These are phyloP conservation scores for Epinotia nisella DNA, from an alignment of 2,888 invertebrate species.

Conservation along the genomic window DNA sequence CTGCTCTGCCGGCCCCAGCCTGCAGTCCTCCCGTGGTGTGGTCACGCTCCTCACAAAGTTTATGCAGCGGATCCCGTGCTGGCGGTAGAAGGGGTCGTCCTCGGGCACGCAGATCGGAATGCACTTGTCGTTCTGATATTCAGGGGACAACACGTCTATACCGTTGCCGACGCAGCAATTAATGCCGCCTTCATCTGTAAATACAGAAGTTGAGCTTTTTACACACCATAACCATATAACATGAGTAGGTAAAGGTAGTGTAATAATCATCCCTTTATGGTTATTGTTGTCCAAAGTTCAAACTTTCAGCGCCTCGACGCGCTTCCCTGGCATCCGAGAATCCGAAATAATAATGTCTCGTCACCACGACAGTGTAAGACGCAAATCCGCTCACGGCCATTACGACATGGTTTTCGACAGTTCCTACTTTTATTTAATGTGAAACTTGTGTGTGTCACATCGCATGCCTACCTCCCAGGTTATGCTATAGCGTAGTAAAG, in stretches of 20 bases:
- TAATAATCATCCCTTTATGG: too few relatives aligned
- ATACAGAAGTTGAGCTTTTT: too few relatives aligned
- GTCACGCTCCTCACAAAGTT: slow-evolving; percentile 86
- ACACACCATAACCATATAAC: neutral
- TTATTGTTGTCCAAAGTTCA: too few relatives aligned
- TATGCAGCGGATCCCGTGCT: slow-evolving; percentile 81
- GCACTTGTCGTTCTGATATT: slow-evolving; percentile 84
- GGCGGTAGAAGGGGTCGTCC: slow-evolving; percentile 81
- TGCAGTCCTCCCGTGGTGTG: slow-evolving; percentile 82
- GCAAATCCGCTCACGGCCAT: too few relatives aligned
- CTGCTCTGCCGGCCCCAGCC: slow-evolving; percentile 85
- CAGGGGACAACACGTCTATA: slow-evolving; percentile 68
- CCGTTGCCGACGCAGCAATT: slow-evolving; percentile 82
- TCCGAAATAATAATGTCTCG: too few relatives aligned
- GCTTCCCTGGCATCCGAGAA: too few relatives aligned
- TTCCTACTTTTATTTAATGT: neutral
- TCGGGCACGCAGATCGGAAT: slow-evolving; percentile 84
- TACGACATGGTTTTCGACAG: neutral
- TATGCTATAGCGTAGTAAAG: too few relatives aligned
- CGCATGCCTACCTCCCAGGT: neutral
- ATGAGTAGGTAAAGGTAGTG: too few relatives aligned
- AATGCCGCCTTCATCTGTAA: slow-evolving; percentile 78
- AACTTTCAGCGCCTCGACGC: too few relatives aligned
- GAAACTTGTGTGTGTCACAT: neutral
- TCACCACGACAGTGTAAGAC: too few relatives aligned